phyloP scores from a whole-genome alignment of 2,113 vertebrate species.

The Phaethornis superciliosus region DNA sequence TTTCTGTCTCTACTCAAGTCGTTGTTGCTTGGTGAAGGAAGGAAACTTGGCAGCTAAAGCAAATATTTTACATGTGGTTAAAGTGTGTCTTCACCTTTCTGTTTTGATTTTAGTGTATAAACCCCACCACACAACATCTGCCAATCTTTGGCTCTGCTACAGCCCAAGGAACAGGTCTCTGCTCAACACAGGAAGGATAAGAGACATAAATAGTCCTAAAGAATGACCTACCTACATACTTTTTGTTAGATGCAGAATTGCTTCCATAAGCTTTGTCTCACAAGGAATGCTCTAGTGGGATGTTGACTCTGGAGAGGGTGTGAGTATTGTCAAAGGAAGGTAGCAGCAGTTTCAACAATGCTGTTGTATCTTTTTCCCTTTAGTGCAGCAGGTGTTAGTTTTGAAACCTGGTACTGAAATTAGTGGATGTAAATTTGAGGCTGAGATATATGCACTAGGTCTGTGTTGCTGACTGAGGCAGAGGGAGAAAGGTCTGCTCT shows the following conservation, averaged over 20 bases:
- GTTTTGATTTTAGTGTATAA: not conserved
- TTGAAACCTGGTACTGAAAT: not conserved
- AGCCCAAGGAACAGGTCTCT: not conserved
- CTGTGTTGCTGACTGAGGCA: not conserved
- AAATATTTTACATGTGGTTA: not conserved
- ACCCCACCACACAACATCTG: not conserved
- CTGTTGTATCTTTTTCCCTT: not conserved
- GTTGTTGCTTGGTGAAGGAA: slow-evolving; percentile 53
- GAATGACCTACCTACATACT: rapidly evolving
- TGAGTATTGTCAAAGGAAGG: not conserved
- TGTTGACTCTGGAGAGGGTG: not conserved
- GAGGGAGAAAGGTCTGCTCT: not conserved
- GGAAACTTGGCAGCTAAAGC: slow-evolving; percentile 55
- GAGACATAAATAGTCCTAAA: not conserved
- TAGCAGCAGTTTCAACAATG: not conserved
- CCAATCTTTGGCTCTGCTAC: not conserved
- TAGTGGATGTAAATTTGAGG: not conserved
- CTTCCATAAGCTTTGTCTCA: not conserved
- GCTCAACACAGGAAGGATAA: not conserved
- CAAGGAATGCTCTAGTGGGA: not conserved
- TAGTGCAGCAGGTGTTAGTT: not conserved
- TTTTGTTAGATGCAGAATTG: not conserved
- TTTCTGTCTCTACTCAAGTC: slow-evolving; percentile 69
- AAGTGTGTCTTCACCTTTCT: not conserved
- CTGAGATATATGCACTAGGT: not conserved